Base-by-base conservation (phyloP, 2,797 vertebrate species). In the Prionace glauca region DNA sequence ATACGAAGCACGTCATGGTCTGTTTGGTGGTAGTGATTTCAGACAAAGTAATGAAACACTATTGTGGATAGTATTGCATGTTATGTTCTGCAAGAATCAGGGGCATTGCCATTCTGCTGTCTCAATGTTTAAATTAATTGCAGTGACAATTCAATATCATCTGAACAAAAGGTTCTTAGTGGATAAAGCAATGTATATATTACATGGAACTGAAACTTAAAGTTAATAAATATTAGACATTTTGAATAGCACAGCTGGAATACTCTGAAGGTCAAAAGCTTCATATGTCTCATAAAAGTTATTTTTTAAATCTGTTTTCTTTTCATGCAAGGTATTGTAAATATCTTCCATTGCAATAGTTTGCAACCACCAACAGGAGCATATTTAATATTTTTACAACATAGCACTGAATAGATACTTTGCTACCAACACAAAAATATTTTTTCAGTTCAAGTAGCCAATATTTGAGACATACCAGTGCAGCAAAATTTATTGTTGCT, bases 71-170 rank as follows among this genome's bases (percentile, higher is more conserved):
- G 65, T 93, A 67, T 24, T 93, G 65, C 29, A 11, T 69, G 65
- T 45, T 45, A 71, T 71, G 36, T 24, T 71, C 22, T 71, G n/a
- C 14, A 72, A 41, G 20, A 94, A 26, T 94, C 36, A 94, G n/a
- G 29, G 50, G 8, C 20, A 71, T 69, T 71, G 22, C 92, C 87
- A 14, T 94, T 72, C 65, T 71, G 36, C 67, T 26, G 67, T 45
- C 29, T 84, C 69, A 94, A 24, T 72, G 22, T 71, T 94, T 22
- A 94, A 71, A 94, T 26, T 94, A 41, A 50, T 94, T 94, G 65
- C 92, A 71, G 36, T 24, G 62, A 41, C 20, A 22, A 94, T 72
- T 94, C 67, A 69, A 71, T 72, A 69, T 69, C 91, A 94, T 69
- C 36, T 26, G 36, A 94, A 94, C 10, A 45, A 94, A 93, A 93